These are phyloP conservation scores for Boulengeromyrus knoepffleri DNA, from an alignment of 2,113 vertebrate genomes.

Conservation along the genomic window DNA sequence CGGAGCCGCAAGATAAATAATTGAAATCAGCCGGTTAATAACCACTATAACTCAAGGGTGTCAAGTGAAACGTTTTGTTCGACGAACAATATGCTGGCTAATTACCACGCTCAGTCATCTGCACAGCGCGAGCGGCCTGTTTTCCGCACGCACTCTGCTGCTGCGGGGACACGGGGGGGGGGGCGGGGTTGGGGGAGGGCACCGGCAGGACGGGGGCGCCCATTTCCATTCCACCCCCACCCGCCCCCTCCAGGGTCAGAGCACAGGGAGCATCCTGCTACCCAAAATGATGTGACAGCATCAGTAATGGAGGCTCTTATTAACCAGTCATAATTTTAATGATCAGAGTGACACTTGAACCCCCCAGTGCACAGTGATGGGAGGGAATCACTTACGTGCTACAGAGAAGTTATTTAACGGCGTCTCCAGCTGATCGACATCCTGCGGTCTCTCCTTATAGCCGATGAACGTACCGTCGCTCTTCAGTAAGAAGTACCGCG, in stretches of 20 bases:
- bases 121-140: constrained; percentile 58
- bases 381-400: constrained; percentile 76
- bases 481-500: constrained; percentile 90
- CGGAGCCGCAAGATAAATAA: constrained; percentile 74
- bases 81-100: constrained; percentile 87
- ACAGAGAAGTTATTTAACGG: constrained; percentile 98
- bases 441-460: constrained; percentile 92
- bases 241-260: background rate
- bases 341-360: background rate
- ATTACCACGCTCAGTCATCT: constrained; percentile 84
- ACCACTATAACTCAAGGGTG: constrained; percentile 84
- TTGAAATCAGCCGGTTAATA: constrained; percentile 82
- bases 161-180: background rate
- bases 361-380: background rate
- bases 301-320: background rate
- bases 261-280: background rate
- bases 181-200: background rate
- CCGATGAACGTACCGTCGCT: constrained; percentile 93
- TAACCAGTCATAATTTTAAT: background rate
- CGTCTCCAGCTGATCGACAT: constrained; percentile 86
- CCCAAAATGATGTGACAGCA: background rate
- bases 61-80: constrained; percentile 77
- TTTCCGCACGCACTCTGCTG: constrained; percentile 25
- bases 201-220: background rate
- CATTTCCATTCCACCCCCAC: no score